These are phyloP conservation scores for Galagoides demidoff DNA, from an alignment of 2,797 vertebrate species.

Conservation along the genomic window DNA sequence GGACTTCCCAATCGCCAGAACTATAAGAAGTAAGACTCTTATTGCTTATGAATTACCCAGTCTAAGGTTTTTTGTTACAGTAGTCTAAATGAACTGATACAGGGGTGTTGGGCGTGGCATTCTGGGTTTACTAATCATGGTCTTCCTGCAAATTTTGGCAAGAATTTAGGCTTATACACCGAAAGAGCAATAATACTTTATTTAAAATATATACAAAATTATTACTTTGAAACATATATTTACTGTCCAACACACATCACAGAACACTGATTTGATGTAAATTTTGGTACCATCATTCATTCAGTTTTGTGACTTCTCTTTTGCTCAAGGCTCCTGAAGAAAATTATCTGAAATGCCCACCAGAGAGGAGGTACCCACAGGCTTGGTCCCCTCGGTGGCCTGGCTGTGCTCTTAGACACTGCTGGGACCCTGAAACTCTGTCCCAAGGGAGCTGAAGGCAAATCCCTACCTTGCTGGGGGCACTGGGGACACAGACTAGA, in stretches of 20 bases:
- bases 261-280: constrained; percentile 18
- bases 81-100: background rate
- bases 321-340: constrained; percentile 36
- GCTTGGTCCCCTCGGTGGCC: background rate
- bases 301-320: constrained; percentile 58
- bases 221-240: constrained; percentile 78
- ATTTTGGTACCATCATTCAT: constrained; percentile 56
- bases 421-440: background rate
- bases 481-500: background rate
- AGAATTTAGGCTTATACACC: constrained; percentile 37
- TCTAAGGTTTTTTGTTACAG: background rate
- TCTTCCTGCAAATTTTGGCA: background rate
- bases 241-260: constrained; percentile 59
- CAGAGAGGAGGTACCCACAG: background rate
- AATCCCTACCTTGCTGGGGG: background rate
- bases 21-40: background rate
- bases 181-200: constrained; percentile 78
- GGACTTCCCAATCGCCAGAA: background rate
- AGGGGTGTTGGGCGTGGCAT: too few species aligned
- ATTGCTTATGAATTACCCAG: too few species aligned
- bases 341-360: background rate
- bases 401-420: background rate
- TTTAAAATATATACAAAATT: constrained; percentile 83
- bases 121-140: background rate
- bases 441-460: background rate